A percentile compares a stretch with the other conserved stretches of the same genome.
Conservation (phyloP, 2,113 vertebrate species). For the Menura novaehollandiae region DNA sequence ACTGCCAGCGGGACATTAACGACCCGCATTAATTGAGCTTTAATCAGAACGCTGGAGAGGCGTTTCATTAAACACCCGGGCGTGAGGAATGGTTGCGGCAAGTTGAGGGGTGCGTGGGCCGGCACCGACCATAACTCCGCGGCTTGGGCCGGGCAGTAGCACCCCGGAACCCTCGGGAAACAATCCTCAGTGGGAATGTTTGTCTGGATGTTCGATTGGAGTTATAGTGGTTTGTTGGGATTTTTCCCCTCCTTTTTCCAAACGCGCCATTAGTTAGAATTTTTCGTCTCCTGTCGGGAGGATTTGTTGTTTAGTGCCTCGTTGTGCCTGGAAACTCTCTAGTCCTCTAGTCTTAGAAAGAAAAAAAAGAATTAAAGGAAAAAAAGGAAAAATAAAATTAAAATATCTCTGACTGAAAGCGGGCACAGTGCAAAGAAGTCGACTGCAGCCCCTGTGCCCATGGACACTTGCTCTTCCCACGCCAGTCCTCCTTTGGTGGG, state of each 20-base stretch:
- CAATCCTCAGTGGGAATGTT: neutral
- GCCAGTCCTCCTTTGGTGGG: neutral
- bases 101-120: neutral
- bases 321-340: neutral
- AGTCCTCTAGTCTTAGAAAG: neutral
- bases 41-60: constrained; percentile 21
- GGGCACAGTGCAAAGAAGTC: neutral
- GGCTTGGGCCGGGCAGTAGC: neutral
- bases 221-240: neutral
- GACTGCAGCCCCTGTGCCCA: neutral
- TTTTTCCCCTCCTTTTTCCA: rapidly evolving
- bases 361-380: rapidly evolving
- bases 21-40: constrained; percentile 18
- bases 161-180: neutral
- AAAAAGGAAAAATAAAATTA: neutral
- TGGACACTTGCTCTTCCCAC: neutral
- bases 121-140: neutral
- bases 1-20: neutral
- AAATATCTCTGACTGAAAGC: neutral
- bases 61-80: neutral
- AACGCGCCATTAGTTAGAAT: neutral
- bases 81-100: neutral
- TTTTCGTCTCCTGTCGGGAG: neutral
- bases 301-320: neutral
- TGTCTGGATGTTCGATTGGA: neutral